phyloP scores from a whole-genome alignment of 2,113 vertebrate species.

The Sphyrna mokarran region DNA sequence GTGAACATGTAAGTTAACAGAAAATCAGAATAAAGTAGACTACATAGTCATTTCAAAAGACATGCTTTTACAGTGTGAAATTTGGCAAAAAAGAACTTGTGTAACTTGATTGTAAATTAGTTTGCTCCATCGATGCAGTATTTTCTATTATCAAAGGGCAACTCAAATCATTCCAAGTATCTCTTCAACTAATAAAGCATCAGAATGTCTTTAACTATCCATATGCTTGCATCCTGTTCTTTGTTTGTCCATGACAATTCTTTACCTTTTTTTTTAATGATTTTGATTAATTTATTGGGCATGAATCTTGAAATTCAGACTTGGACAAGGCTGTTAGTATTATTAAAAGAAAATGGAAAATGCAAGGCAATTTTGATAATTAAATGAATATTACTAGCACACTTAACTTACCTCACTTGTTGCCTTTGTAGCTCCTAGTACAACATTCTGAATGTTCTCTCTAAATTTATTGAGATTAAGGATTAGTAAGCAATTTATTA shows the following conservation, averaged over 20 bases:
- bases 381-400: background rate
- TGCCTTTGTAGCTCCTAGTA: background rate
- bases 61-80: background rate
- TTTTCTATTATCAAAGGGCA: background rate
- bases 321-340: background rate
- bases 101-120: background rate
- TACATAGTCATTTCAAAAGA: background rate
- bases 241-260: background rate
- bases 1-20: background rate
- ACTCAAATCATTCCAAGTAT: background rate
- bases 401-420: background rate
- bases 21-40: background rate
- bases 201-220: background rate
- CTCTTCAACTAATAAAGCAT: background rate
- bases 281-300: background rate
- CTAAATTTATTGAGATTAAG: background rate
- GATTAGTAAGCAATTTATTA: background rate
- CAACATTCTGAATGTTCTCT: background rate
- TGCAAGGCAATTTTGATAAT: background rate
- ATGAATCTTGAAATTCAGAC: background rate
- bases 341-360: background rate
- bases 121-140: background rate
- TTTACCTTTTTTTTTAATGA: background rate
- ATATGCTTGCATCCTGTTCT: background rate
- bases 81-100: background rate